Evolutionary conservation across 2,888 invertebrate genomes (phyloP).

Genomic region (Sphaerophoria taeniata): DNA sequence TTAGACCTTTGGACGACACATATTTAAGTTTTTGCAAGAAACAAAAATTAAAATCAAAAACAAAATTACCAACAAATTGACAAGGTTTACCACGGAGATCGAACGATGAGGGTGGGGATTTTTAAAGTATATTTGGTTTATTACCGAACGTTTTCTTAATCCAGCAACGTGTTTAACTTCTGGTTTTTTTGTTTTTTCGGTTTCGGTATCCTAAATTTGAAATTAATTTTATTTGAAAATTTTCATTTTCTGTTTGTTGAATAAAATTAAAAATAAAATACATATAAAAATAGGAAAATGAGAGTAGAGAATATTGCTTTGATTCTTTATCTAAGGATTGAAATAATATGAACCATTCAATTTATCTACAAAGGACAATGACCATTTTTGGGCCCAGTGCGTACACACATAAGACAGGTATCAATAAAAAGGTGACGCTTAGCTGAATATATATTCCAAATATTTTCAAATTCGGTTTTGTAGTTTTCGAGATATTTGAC

Average conservation of each 20-base stretch:
- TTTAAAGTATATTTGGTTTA: background rate
- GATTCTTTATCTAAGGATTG: no score
- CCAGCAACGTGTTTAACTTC: background rate
- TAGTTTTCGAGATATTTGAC: no score
- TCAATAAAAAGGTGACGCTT: no score
- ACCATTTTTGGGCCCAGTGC: no score
- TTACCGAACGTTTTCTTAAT: conserved; percentile 14
- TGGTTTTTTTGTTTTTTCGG: conserved; percentile 3
- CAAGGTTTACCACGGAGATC: background rate
- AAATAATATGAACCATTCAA: no score
- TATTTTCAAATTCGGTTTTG: no score
- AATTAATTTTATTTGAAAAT: background rate
- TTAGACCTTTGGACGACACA: conserved; percentile 1
- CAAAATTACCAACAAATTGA: background rate
- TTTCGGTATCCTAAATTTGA: conserved; percentile 23
- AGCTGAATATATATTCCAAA: no score
- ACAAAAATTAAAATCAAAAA: background rate
- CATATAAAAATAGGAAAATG: background rate
- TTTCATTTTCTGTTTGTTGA: background rate
- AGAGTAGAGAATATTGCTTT: no score
- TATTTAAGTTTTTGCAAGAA: background rate
- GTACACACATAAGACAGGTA: no score
- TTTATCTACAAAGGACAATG: no score
- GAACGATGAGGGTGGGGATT: background rate
- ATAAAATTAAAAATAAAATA: background rate